These are phyloP conservation scores for Adrianichthys oophorus DNA, from an alignment of 2,797 vertebrate genomes.

Conservation along the genomic window DNA sequence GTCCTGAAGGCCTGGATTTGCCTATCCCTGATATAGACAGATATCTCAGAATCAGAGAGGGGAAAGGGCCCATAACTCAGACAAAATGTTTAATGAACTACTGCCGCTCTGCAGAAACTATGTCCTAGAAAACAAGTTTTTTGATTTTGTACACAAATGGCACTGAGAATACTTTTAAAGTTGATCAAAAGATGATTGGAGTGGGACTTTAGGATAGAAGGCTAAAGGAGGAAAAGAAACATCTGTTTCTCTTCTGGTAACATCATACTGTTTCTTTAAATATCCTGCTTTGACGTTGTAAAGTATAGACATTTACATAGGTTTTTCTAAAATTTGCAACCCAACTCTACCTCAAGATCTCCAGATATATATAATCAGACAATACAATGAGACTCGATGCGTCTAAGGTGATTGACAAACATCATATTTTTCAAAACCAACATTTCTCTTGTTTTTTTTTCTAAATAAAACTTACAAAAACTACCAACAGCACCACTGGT, in stretches of 20 bases:
- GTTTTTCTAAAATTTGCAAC: neutral
- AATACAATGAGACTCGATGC: neutral
- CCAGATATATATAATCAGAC: too few species aligned
- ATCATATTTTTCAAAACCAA: neutral
- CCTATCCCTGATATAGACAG: too few species aligned
- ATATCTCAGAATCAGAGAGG: too few species aligned
- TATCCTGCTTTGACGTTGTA: slow-evolving; percentile 7
- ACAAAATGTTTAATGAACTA: too few species aligned
- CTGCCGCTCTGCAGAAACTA: too few species aligned
- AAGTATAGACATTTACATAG: neutral
- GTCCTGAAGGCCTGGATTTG: too few species aligned
- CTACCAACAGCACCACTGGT: neutral
- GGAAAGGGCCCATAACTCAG: too few species aligned
- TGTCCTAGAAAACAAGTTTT: too few species aligned
- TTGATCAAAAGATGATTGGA: too few species aligned
- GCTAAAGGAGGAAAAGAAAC: slow-evolving; percentile 8
- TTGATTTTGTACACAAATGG: too few species aligned
- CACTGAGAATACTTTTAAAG: too few species aligned
- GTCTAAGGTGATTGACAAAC: slow-evolving; percentile 4
- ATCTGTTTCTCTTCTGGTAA: slow-evolving; percentile 37
- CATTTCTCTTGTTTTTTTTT: slow-evolving; percentile 1
- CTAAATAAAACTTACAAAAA: slow-evolving; percentile 3
- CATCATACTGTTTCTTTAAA: slow-evolving; percentile 40
- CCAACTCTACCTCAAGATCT: neutral
- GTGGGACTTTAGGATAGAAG: slow-evolving; percentile 3